Conservation (phyloP, 30 jellyfish, hydroid and myxozoan genomes). For the Mastigias papua region DNA sequence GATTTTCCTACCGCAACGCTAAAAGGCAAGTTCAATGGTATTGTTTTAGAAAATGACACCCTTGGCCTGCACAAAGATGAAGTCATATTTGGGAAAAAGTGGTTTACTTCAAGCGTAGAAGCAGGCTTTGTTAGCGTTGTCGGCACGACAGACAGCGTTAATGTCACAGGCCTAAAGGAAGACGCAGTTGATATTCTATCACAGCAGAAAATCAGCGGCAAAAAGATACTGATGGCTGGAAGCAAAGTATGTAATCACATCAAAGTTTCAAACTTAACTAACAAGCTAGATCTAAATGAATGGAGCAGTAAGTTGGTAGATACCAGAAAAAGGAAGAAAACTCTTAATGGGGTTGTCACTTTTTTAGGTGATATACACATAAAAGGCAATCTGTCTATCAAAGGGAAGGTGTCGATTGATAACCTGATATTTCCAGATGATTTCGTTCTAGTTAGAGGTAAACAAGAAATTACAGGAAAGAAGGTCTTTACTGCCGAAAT, state of each 20-base stretch:
- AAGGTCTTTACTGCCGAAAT: conserved; percentile 45
- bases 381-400: conserved; percentile 41
- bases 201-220: conserved; percentile 60
- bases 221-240: conserved; percentile 23
- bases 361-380: conserved; percentile 32
- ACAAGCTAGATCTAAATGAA: conserved; percentile 46
- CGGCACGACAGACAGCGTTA: conserved; percentile 55
- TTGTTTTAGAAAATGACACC: conserved; percentile 59
- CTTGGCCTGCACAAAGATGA: conserved; percentile 48
- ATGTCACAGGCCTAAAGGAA: conserved; percentile 31
- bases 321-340: not conserved
- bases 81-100: conserved; percentile 6
- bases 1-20: conserved; percentile 28
- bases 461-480: conserved; percentile 61
- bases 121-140: not conserved
- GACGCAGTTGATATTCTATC: conserved; percentile 47
- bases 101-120: not conserved
- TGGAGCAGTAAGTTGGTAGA: conserved; percentile 6
- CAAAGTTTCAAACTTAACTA: conserved; percentile 12
- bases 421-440: conserved; percentile 65
- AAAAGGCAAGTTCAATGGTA: conserved; percentile 44
- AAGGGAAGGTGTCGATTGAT: conserved; percentile 45
- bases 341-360: conserved; percentile 7
- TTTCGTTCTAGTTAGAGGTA: conserved; percentile 26
- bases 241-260: conserved; percentile 1